Evolutionary conservation across 2,888 invertebrate species (phyloP), one percentile per base, ranked within the genome.

Genomic region (Agelastica alni): DNA sequence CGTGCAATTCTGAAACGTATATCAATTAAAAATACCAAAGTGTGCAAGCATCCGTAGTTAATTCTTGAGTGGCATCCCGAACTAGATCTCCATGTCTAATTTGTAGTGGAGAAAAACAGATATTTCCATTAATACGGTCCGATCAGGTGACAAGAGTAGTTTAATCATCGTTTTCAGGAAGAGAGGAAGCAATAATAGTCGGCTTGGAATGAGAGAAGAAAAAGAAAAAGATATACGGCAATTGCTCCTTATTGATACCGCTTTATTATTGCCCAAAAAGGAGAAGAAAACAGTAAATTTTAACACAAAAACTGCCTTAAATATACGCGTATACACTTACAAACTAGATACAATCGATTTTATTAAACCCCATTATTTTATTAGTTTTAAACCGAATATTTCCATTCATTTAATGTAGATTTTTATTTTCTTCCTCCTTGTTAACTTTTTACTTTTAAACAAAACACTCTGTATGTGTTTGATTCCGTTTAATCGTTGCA

Each of bases 31-130:
- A 61, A 64, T 64, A 41, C 61, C 62, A 26, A 61, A 51, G 61
- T 53, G 64, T 58, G 53, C 53, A 37, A 28, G 48, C 47, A 64
- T 64, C 54, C 37, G 51, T 55, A 58, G 52, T 56, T 20, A 56
- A 46, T 45, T 61, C 59, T 53, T 61, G 52, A 56, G 46, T 54
- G 60, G 58, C 51, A 61, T 61, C 55, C 60, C 58, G 59, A 65
- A 64, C 65, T 64, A 65, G 65, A 65, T 64, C 64, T 60, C 58
- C 60, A 37, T 26, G 52, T 46, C 54, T 58, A 62, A 62, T 63
- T 61, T 61, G 63, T 62, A 56, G 10, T 22, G 32, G 6, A 53
- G 43, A 57, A 56, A 60, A 62, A 56, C 36, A 46, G 22, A 36
- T 37, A 46, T 46, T 20, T 46, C 60, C 48, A 51, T 56, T 56